Evolutionary conservation across 2,113 vertebrate genomes (phyloP).

Genomic region (Phyllostomus hastatus): DNA sequence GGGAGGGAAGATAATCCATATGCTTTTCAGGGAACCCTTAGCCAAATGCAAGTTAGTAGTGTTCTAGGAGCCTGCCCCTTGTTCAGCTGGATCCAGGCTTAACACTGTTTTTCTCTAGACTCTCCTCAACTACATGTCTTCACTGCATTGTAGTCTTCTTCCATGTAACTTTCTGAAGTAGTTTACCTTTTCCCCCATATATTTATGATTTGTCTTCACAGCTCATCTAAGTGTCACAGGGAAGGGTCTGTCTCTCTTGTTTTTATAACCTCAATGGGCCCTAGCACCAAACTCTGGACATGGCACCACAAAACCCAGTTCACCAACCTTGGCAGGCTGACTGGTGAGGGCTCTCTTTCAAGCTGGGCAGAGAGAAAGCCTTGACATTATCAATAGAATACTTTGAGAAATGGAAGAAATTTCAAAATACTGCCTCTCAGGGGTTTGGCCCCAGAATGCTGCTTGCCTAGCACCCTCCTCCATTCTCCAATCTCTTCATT

Average conservation of each 20-base stretch:
- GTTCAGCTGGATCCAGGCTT: not conserved
- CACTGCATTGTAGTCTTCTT: not conserved
- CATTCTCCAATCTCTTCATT: not conserved
- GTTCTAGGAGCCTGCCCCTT: not conserved
- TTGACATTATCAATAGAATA: not conserved
- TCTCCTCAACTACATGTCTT: not conserved
- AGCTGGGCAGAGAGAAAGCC: not conserved
- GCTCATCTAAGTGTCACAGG: not conserved
- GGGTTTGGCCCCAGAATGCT: not conserved
- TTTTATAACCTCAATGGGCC: not conserved
- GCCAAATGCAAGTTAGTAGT: not conserved
- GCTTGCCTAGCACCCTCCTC: not conserved
- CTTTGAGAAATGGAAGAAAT: conserved; percentile 32
- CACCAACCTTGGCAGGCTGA: not conserved
- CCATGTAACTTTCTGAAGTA: not conserved
- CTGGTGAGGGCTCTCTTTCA: not conserved
- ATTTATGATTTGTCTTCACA: conserved; percentile 22
- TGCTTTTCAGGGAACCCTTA: not conserved
- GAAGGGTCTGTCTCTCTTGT: not conserved
- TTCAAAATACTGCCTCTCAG: conserved; percentile 2
- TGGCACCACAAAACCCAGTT: not conserved
- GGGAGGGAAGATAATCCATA: not conserved
- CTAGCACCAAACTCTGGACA: not conserved
- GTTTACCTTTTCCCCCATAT: not conserved
- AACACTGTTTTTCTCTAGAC: not conserved